Conservation (phyloP, 2,797 vertebrate species). For the Hafferia zeledoni region DNA sequence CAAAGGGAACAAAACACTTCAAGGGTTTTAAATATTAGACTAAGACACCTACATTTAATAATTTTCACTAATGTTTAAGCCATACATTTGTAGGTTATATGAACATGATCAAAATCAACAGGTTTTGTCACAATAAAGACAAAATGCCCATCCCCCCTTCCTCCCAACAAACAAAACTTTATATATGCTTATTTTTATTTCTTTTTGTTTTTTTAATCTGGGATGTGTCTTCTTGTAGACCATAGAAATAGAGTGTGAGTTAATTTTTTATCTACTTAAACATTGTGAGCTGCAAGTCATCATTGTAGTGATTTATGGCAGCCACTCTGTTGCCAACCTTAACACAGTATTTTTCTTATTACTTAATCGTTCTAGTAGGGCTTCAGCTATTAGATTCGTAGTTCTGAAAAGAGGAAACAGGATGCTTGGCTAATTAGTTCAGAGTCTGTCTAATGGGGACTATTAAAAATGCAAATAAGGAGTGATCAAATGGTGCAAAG, state of each 20-base stretch:
- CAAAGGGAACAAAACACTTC: not conserved
- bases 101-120: not conserved
- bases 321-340: slow-evolving; percentile 70
- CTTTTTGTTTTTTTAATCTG: not conserved
- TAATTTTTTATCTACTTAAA: slow-evolving; percentile 65
- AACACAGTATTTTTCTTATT: slow-evolving; percentile 79
- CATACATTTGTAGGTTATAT: not conserved
- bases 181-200: rapidly evolving
- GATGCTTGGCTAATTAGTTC: slow-evolving; percentile 80
- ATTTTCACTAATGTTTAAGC: not conserved
- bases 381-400: slow-evolving; percentile 78
- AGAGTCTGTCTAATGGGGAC: slow-evolving; percentile 78
- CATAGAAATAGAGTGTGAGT: slow-evolving; percentile 28
- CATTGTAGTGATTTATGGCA: slow-evolving; percentile 76
- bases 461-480: slow-evolving; percentile 83
- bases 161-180: not conserved
- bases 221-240: not conserved
- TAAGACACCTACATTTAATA: not conserved
- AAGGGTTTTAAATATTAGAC: not conserved
- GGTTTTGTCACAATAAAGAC: not conserved
- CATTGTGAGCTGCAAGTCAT: slow-evolving; percentile 70
- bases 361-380: slow-evolving; percentile 78
- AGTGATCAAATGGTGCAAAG: slow-evolving; percentile 79
- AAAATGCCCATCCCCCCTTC: rapidly evolving
- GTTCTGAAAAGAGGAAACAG: slow-evolving; percentile 79